Evolutionary conservation across 2,113 vertebrate species (phyloP), one percentile per base, ranked within the genome.

Genomic region (Apaloderma vittatum): DNA sequence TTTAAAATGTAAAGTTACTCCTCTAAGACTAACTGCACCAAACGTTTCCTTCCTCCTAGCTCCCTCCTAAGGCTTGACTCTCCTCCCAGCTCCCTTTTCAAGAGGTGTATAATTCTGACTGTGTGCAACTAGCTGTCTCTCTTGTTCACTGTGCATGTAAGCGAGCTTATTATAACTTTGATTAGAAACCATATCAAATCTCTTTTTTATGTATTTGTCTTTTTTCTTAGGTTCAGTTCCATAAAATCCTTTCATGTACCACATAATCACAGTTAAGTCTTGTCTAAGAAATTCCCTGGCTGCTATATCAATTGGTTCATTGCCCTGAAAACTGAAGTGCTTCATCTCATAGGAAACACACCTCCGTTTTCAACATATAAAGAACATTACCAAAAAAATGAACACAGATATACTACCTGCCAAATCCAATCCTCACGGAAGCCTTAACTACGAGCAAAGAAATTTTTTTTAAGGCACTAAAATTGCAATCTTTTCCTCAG

Each of bases 201-300:
- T 26, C 19, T 62, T 86, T 92, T 91, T 86, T 87, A 89, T 94
- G 91, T 93, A 92, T 92, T 94, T 37, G 77, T 65, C 8, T 8
- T 71, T 91, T 90, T 93, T 79, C 81, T 90, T 62, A 76, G 81
- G n/a, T 79, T 92, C 58, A 62, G 54, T 83, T 94, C 77, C 81
- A 91, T 45, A 72, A 82, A 91, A 82, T 63, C 67, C 54, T 58
- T 90, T 76, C 16, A 9, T 37, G 36, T 88, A 66, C 29, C 90
- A n/a, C 49, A 87, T 54, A 94, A 94, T 72, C 74, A 75, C 70
- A 82, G 80, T 37, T 75, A 82, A 86, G 71, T 62, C 73, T 90
- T 82, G 70, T 51, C 74, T 83, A 66, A 94, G 80, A 83, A 89
- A 84, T 58, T 79, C 77, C 70, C 74, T 78, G 89, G 89, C 94